Evolutionary conservation across 1,140 invertebrate genomes (phyloP), one percentile per base, ranked within the genome.

Genomic region (Heliconius hermathena): DNA sequence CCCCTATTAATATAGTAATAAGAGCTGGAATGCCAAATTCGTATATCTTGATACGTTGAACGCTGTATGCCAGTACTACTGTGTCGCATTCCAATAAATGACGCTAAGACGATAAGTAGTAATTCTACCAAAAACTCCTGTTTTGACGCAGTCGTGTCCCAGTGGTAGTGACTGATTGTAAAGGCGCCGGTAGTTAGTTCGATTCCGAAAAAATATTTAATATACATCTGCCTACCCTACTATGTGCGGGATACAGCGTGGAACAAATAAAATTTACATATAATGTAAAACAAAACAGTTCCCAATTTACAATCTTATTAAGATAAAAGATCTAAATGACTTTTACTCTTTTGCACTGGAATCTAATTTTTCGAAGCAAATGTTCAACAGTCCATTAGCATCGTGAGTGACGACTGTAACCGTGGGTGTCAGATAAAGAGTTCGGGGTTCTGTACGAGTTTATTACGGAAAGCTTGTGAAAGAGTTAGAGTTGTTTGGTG

Each of bases 11-110:
- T 5, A 5, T 22, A 22, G 36, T 8, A 16, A 16, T 80, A 80
- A 75, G 36, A 49, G 16, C 26, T 36, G 20, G 22, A 72, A 52
- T 80, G 33, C 66, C 57, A n/a, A 52, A 33, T n/a, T 20, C 9
- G 29, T 76, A 33, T 29, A 54, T 36, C 2, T 6, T 18, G 29
- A 41, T 20, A 18, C 16, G 71, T 60, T n/a, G 66, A 20, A 16
- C 16, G 41, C 52, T 54, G 60, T 75, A 70, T 26, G 20, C 36
- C 11, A 74, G 76, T 84, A 79, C 74, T 74, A 80, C 54, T 46
- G 20, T 78, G 83, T 82, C 78, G 81, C 79, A 82, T 60, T 79
- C 78, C 79, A 81, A 84, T 82, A 79, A 84, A 81, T 82, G 60
- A 66, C 22, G 26, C 5, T 60, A 6, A 66, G 22, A 29, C 60